Conservation (phyloP, 92 coral and sea anemone species). For the Paragorgia papillata region DNA sequence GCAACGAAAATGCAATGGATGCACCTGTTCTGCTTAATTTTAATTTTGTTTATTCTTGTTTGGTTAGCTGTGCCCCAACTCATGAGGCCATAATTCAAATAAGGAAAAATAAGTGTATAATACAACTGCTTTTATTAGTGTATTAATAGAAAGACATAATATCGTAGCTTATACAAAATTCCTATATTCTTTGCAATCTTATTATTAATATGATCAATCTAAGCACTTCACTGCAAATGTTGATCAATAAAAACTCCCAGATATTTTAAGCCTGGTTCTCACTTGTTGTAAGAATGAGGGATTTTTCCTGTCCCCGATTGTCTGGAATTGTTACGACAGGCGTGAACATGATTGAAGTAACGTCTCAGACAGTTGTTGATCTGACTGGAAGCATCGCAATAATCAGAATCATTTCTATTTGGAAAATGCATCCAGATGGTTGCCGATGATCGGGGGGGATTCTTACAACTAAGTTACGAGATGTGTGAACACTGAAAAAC, state of each 20-base stretch:
- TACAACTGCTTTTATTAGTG: slow-evolving; percentile 50
- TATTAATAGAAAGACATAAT: slow-evolving; percentile 24
- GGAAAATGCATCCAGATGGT: too few species aligned
- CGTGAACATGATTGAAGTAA: too few species aligned
- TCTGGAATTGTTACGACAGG: too few species aligned
- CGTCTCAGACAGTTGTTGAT: too few species aligned
- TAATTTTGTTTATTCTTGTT: slow-evolving; percentile 22
- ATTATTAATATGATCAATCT: slow-evolving; percentile 35
- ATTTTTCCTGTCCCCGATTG: too few species aligned
- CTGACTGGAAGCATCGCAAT: too few species aligned
- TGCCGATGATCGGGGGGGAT: too few species aligned
- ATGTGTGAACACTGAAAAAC: too few species aligned
- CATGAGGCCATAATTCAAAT: slow-evolving; percentile 47
- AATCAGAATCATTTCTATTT: too few species aligned
- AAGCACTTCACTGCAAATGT: slow-evolving; percentile 52
- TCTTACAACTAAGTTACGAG: too few species aligned
- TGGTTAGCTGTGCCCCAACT: slow-evolving; percentile 51
- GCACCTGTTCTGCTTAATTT: slow-evolving; percentile 18
- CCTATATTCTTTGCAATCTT: slow-evolving; percentile 52
- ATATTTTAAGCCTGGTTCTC: too few species aligned
- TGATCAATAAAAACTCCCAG: slow-evolving; percentile 59
- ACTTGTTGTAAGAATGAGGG: too few species aligned
- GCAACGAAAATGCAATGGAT: slow-evolving; percentile 37
- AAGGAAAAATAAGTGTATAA: slow-evolving; percentile 42
- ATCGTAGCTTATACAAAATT: slow-evolving; percentile 44